Base-by-base conservation (phyloP, 2,113 vertebrate species). In the Ceyx margarethae region DNA sequence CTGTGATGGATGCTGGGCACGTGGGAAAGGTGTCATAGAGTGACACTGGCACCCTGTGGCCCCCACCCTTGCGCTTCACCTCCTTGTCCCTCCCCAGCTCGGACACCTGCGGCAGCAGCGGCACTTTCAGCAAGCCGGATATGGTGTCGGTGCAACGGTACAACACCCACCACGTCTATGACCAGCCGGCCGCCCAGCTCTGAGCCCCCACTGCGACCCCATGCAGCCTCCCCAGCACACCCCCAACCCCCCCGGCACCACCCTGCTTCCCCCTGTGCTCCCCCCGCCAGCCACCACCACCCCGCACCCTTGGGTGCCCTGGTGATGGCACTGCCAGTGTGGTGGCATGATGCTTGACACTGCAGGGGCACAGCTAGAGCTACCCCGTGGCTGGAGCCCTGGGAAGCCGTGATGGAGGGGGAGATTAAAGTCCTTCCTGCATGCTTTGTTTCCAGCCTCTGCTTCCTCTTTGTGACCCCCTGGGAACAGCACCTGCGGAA, bases 131-230 rank as follows among this genome's bases (percentile, higher is more conserved):
- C 74, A 87, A 88, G 17, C 58, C 51, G 4, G 95, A 96, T 22
- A 5, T 37, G 1, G 60, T 85, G 42, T 18, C 43, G 1, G 42
- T 97, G 60, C 93, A 7, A 14, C 86, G 76, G 10, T 97, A 97
- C 76, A 95, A 85, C 78, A 91, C 94, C 11, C 97, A 98, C 91
- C 94, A 95, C 4, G 33, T 83, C 51, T 86, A 80, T 8, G 85
- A 93, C 62, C 82, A 69, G 43, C 25, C 62, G 0, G 64, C 75
- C 0, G 50, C 62, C 15, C 92, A 46, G 9, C 89, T 83, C 67
- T 97, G 95, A 95, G 86, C 45, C 37, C 56, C 25, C 7, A 0
- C n/a, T 5, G 3, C 10, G 1, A 16, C 56, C 57, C 23, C 14
- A 0, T 1, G 5, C 31, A 6, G 9, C 43, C 53, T 28, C 23